A percentile compares a stretch with the other conserved stretches of the same genome.
Conservation (phyloP, 2,113 vertebrate species). For the Nanger granti region DNA sequence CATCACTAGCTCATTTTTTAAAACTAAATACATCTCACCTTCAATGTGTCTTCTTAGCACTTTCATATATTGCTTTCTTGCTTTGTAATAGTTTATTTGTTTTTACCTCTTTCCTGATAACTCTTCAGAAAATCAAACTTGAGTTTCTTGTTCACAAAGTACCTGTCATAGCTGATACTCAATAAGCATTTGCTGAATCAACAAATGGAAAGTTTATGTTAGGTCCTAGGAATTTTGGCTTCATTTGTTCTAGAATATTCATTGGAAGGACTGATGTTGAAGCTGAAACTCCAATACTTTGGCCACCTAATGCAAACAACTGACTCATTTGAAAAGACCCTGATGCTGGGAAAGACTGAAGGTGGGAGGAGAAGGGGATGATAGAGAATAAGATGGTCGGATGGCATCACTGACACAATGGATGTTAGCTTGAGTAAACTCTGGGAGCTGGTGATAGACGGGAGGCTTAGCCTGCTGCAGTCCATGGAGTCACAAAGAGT, state of each 20-base stretch:
- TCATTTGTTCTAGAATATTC: background rate
- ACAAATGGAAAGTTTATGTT: background rate
- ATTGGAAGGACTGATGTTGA: background rate
- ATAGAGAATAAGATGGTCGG: background rate
- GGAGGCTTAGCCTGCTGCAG: fast-evolving
- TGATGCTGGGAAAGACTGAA: background rate
- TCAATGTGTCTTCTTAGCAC: background rate
- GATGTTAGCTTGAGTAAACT: background rate
- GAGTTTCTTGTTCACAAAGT: background rate
- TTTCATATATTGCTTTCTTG: background rate
- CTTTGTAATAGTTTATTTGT: background rate
- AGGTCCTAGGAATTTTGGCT: background rate
- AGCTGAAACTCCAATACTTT: background rate
- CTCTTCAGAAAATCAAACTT: background rate
- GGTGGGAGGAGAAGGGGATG: background rate
- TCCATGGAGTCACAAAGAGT: background rate
- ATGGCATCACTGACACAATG: background rate
- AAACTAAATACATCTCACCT: background rate
- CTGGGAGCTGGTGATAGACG: background rate
- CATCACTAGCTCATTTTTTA: background rate
- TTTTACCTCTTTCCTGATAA: background rate
- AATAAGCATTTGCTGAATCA: background rate
- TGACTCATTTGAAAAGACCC: background rate
- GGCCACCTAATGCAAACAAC: background rate
- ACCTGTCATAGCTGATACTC: background rate